phyloP scores from a whole-genome alignment of 53 echinoderm and acorn worm genomes.

The Paelopatides confundens region DNA sequence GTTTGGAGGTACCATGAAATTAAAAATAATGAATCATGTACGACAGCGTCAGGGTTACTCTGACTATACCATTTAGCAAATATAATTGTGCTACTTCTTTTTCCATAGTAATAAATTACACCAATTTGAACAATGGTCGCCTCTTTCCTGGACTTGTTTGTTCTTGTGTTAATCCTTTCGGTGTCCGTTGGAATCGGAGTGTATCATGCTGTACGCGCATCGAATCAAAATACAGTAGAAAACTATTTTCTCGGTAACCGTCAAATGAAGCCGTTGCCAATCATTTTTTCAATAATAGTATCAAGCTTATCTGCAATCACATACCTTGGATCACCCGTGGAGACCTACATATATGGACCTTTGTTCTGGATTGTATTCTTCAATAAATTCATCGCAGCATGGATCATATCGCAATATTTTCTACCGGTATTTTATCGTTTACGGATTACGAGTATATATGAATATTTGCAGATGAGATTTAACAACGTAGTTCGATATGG shows the following conservation, averaged over 20 bases:
- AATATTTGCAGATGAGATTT: slow-evolving; percentile 25
- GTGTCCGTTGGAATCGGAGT: not conserved
- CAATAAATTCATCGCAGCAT: slow-evolving; percentile 1
- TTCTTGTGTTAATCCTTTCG: not conserved
- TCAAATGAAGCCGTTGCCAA: not conserved
- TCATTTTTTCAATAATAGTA: not conserved
- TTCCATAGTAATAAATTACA: not conserved
- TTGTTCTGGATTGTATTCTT: slow-evolving; percentile 1
- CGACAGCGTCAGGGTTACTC: too few species aligned
- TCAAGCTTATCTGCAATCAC: not conserved
- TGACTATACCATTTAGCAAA: too few species aligned
- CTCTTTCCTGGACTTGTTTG: not conserved
- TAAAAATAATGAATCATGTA: too few species aligned
- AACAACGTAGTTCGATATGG: not conserved
- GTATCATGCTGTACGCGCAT: not conserved
- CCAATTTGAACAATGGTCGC: not conserved
- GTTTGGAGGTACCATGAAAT: too few species aligned
- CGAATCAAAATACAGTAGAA: not conserved
- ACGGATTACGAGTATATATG: not conserved
- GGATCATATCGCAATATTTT: not conserved
- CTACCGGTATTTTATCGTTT: not conserved
- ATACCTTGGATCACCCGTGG: not conserved
- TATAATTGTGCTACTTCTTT: not conserved
- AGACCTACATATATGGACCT: not conserved
- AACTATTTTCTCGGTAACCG: slow-evolving; percentile 7